Conservation (phyloP, 2,888 invertebrate genomes). For the Ligdia adustata region DNA sequence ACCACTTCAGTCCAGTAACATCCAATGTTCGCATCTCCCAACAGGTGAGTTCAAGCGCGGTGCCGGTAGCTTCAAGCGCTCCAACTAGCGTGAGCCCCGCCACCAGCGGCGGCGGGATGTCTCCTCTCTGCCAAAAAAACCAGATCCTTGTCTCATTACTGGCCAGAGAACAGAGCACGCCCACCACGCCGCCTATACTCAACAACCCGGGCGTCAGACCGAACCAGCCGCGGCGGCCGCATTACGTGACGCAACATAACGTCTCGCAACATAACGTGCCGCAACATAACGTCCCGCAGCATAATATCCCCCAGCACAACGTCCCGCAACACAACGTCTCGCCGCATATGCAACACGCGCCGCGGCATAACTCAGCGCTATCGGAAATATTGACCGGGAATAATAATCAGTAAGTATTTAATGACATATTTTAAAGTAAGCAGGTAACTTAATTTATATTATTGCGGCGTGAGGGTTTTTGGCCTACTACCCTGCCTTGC, state of each 20-base stretch:
- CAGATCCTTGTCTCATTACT: constrained; percentile 93
- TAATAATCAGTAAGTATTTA: constrained; percentile 48
- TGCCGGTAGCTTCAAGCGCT: constrained; percentile 80
- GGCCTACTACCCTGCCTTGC: too few species aligned
- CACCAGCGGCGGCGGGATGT: constrained; percentile 71
- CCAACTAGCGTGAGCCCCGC: constrained; percentile 62
- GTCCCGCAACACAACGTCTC: constrained; percentile 19
- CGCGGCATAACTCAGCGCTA: constrained; percentile 53
- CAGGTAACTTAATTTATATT: too few species aligned
- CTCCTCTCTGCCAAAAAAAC: constrained; percentile 91
- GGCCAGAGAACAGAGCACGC: constrained; percentile 88
- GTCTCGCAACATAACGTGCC: constrained; percentile 40
- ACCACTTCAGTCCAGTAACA: too few species aligned
- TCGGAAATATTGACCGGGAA: constrained; percentile 57
- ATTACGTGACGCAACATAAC: constrained; percentile 56
- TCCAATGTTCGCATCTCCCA: constrained; percentile 10
- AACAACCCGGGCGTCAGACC: constrained; percentile 86
- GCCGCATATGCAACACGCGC: constrained; percentile 25
- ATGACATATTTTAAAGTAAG: too few species aligned
- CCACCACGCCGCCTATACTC: constrained; percentile 87
- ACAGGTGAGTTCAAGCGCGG: constrained; percentile 83
- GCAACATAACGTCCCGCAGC: constrained; percentile 31
- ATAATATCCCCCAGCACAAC: constrained; percentile 29
- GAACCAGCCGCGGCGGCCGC: constrained; percentile 51
- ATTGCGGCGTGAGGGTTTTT: too few species aligned